Conservation (phyloP, 2,113 vertebrate species). For the Ceyx melanurus region DNA sequence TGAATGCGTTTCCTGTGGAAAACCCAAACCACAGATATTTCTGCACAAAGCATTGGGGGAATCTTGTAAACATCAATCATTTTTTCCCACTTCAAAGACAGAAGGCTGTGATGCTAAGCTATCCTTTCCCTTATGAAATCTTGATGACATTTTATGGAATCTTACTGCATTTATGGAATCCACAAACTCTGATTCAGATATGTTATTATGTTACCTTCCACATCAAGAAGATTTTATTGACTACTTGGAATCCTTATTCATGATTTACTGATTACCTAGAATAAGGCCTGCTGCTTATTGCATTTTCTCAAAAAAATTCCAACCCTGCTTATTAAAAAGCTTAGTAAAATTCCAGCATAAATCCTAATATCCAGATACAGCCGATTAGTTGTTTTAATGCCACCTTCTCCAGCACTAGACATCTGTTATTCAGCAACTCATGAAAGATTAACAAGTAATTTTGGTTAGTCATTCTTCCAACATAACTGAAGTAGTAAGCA, state of each 20-base stretch:
- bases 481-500: not conserved
- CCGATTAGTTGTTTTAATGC: not conserved
- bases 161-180: not conserved
- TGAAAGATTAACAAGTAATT: not conserved
- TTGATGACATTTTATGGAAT: not conserved
- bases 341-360: not conserved
- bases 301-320: not conserved
- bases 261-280: not conserved
- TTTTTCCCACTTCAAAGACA: not conserved
- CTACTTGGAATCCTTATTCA: no score
- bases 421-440: not conserved
- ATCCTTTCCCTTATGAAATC: not conserved
- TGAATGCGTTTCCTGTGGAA: slow-evolving; percentile 82
- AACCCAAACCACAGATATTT: slow-evolving; percentile 10
- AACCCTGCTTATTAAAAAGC: not conserved
- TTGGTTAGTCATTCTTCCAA: not conserved
- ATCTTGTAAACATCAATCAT: not conserved
- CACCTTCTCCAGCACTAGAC: not conserved
- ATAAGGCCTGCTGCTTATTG: rapidly evolving
- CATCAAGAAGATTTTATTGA: not conserved
- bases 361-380: not conserved
- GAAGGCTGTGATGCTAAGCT: not conserved
- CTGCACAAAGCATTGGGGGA: not conserved
- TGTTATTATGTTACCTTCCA: not conserved
- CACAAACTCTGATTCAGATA: not conserved